Percentiles rank a stretch among this genome's conserved stretches.
phyloP scores from a whole-genome alignment of 2,888 invertebrate genomes.

The Neoscelio sp. region DNA sequence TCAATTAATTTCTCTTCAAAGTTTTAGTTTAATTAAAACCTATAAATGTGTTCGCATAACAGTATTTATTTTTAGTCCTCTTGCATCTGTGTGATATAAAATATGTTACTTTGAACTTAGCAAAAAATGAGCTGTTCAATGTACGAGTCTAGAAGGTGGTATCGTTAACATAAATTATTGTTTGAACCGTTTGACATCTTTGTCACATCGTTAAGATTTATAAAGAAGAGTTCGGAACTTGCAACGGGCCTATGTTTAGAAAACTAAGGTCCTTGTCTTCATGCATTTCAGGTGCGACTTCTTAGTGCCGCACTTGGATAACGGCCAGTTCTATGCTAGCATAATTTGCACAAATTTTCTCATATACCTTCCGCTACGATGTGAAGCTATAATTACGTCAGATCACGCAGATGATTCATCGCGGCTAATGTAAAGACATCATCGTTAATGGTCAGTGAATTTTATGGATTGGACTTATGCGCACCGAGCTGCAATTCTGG shows the following conservation, averaged over 20 bases:
- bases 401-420: slow-evolving; percentile 65
- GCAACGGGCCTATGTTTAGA: slow-evolving; percentile 79
- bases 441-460: slow-evolving; percentile 51
- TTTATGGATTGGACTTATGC: slow-evolving; percentile 59
- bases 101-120: no score
- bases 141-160: not conserved
- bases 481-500: slow-evolving; percentile 43
- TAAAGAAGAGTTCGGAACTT: slow-evolving; percentile 36
- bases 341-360: slow-evolving; percentile 76
- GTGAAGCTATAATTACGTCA: slow-evolving; percentile 76
- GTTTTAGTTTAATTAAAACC: no score
- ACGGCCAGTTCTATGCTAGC: slow-evolving; percentile 75
- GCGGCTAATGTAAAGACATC: slow-evolving; percentile 59
- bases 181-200: not conserved
- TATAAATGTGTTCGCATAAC: no score
- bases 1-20: no score
- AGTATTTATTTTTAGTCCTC: no score
- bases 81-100: no score
- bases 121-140: no score
- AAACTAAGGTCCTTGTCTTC: slow-evolving; percentile 73
- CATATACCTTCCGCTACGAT: slow-evolving; percentile 72
- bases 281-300: slow-evolving; percentile 79
- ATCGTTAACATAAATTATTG: not conserved
- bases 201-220: slow-evolving; percentile 28
- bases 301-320: slow-evolving; percentile 75